Conservation (phyloP, 2,888 invertebrate species). For the Fissipunctia ypsillon region DNA sequence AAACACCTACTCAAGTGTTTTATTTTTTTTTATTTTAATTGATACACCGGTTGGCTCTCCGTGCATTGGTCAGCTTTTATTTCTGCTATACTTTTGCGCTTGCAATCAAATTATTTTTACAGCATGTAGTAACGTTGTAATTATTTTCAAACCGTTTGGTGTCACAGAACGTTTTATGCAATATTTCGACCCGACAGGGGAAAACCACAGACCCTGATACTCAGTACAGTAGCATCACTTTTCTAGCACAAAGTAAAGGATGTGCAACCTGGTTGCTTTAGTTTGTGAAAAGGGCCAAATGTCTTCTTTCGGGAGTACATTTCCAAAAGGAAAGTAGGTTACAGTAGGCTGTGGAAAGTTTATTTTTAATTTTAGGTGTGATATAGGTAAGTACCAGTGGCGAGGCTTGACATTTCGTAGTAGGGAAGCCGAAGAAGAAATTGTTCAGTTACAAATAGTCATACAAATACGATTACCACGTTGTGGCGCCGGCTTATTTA, state of each 20-base stretch:
- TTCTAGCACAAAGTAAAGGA: background rate
- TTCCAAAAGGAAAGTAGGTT: background rate
- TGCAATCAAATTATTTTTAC: background rate
- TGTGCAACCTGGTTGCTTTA: background rate
- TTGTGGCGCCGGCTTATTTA: too few relatives aligned
- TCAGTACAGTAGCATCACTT: background rate
- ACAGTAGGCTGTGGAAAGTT: background rate
- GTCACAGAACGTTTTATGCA: background rate
- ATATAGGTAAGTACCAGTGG: slow-evolving; percentile 4
- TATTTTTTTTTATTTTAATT: too few relatives aligned
- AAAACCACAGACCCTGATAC: too few relatives aligned
- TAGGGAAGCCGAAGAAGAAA: too few relatives aligned
- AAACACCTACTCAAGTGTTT: too few relatives aligned
- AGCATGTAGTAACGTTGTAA: background rate
- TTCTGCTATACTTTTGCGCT: background rate
- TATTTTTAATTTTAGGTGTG: background rate
- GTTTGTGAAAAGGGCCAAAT: background rate
- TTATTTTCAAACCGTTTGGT: background rate
- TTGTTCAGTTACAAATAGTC: too few relatives aligned
- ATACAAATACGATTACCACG: too few relatives aligned
- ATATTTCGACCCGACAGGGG: background rate
- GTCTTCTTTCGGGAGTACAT: background rate
- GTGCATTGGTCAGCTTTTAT: background rate
- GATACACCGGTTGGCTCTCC: too few relatives aligned
- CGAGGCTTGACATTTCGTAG: too few relatives aligned